Evolutionary conservation across 2,888 invertebrate species (phyloP), one percentile per base, ranked within the genome.

Genomic region (Limenitis camilla): DNA sequence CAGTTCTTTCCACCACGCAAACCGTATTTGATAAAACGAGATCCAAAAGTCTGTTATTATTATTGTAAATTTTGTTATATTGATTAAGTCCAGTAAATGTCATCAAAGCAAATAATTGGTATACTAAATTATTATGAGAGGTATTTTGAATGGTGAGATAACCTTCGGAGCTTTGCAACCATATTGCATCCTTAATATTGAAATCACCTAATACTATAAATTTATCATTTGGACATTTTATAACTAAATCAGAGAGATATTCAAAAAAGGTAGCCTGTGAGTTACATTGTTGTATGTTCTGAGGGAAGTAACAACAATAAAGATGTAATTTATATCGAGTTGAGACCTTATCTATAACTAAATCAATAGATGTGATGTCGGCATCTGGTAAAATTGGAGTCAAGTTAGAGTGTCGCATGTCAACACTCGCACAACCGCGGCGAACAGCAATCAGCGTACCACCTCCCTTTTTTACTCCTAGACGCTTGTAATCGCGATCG

Each of bases 281-380:
- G 5, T 29, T 10, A 29, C 29, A 29, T 10, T 41, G 40, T 7
- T 41, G 7, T 8, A n/a, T 7, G 30, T 41, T 41, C 10, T 41
- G 40, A n/a, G 40, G 40, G n/a, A 41, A 41, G 30, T 30, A 41
- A 41, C 40, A 41, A 29, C 40, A 41, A 10, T 10, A 41, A n/a
- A 39, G 39, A 8, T 27, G 11, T 39, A 39, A 19, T 39, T 39
- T 39, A 10, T 19, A 9, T 29, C 30, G n/a, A 10, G 10, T 19
- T 19, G 11, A 41, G 30, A 7, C 10, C 8, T 19, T 29, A 7
- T 7, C 40, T n/a, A 41, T 8, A 6, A 3, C 28, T 7, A 41
- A 10, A 29, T 9, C 10, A 40, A 40, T 30, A 28, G n/a, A 9
- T 28, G 28, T 5, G 5, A 40, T 9, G 30, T 40, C 40, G 10